Base-by-base conservation (phyloP, 1,140 invertebrate species). In the Drosophila asahinai region DNA sequence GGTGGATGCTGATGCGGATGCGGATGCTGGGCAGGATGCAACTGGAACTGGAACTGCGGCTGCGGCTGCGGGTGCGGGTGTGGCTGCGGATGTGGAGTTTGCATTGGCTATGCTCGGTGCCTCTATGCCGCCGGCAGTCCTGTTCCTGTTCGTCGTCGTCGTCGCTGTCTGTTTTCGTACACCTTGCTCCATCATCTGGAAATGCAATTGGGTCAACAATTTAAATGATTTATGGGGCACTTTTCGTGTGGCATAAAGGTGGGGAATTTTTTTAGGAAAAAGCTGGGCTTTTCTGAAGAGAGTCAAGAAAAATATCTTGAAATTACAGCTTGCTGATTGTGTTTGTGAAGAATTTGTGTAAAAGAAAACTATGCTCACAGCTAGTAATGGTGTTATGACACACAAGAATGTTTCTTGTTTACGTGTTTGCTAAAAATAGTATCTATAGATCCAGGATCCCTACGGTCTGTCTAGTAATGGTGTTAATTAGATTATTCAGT, bases 171-270 rank as follows among this genome's bases (percentile, higher is more conserved):
- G 77, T 63, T 90, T 87, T 40, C 73, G 73, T 65, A 84, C 65
- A 64, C 77, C 62, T 65, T 84, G 84, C 54, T 90, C 84, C 84
- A 87, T 87, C 81, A 87, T 87, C 84, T 87, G 68, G 9, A 77
- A 73, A 25, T 19, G 11, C 15, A 33, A 70, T 9, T 33, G 14
- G 54, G 54, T 57, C 54, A 57, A 40, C 14, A 57, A 57, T 57
- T 57, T 57, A 2, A n/a, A 40, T 38, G 5, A 25, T 40, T 55
- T 40, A 22, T 55, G 14, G 11, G 8, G 9, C 8, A 40, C 15
- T 8, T 57, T 40, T 36, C 27, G 30, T 33, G 30, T 2, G 30
- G 30, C 8, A 8, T 9, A 33, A 33, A 9, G 8, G 30, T 25
- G 30, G 30, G 8, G 8, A 33, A 52, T 7, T 33, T 19, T 19